Conservation (phyloP, 2,888 invertebrate genomes). For the Napeogenes sylphis region DNA sequence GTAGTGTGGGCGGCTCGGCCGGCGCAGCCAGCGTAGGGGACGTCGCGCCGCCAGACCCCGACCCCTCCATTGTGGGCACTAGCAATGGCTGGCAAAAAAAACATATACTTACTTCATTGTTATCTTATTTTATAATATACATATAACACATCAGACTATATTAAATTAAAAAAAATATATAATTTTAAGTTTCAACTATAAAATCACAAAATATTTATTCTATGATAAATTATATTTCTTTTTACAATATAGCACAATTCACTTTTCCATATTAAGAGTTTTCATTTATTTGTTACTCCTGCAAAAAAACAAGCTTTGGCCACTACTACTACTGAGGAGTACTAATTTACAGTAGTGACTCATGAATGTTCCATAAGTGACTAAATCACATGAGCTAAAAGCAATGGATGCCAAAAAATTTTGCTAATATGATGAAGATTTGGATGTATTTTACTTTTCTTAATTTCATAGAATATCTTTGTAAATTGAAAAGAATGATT, state of each 20-base stretch:
- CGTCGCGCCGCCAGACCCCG: conserved; percentile 67
- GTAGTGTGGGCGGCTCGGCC: conserved; percentile 75
- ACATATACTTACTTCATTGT: neutral
- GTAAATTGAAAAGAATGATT: too few species aligned
- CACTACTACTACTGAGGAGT: neutral
- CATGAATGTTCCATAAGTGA: neutral
- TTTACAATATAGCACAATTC: neutral
- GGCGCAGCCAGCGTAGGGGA: conserved; percentile 79
- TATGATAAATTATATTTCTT: too few species aligned
- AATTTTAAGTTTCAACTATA: too few species aligned
- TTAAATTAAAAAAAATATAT: too few species aligned
- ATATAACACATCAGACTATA: too few species aligned
- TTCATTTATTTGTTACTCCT: neutral
- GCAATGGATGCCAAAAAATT: conserved; percentile 5
- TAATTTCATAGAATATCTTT: too few species aligned
- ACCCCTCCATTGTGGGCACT: conserved; percentile 75
- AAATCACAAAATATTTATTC: too few species aligned
- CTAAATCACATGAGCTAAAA: neutral
- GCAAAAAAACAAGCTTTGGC: neutral
- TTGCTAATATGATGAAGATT: conserved; percentile 14
- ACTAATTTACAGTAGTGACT: neutral
- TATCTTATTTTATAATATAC: too few species aligned
- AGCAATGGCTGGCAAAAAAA: conserved; percentile 53
- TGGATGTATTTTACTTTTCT: neutral
- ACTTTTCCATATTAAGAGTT: neutral